Percentiles rank a stretch among this genome's conserved stretches.
Conservation (phyloP, 2,888 invertebrate species). For the Ptychoptera albimana region DNA sequence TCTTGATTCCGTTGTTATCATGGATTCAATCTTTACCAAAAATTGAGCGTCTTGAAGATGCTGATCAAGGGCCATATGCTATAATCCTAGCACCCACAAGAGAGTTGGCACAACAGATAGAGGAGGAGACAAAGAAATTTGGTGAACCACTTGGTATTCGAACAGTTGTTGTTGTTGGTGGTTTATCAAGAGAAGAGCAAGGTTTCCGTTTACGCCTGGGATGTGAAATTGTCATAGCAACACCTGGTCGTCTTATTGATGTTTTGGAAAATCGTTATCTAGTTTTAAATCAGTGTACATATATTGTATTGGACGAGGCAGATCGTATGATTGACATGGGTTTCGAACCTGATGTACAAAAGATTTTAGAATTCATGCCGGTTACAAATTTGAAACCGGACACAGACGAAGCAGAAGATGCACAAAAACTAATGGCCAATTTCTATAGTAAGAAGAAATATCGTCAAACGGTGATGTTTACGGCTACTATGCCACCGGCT, state of each 20-base stretch:
- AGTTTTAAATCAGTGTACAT: slow-evolving; percentile 93
- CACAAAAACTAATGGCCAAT: slow-evolving; percentile 74
- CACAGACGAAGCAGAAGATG: slow-evolving; percentile 95
- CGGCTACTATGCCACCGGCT: slow-evolving; percentile 98
- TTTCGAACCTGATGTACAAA: slow-evolving; percentile 96
- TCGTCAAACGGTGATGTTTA: slow-evolving; percentile 99
- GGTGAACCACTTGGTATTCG: slow-evolving; percentile 83
- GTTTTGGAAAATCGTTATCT: slow-evolving; percentile 96
- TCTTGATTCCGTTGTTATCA: slow-evolving; percentile 87
- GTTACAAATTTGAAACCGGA: slow-evolving; percentile 97
- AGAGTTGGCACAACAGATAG: slow-evolving; percentile 97
- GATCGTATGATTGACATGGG: slow-evolving; percentile 99
- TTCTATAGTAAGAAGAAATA: slow-evolving; percentile 94
- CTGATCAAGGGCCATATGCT: slow-evolving; percentile 94
- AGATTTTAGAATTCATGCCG: slow-evolving; percentile 95
- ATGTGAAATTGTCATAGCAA: slow-evolving; percentile 99
- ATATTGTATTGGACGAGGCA: slow-evolving; percentile 91
- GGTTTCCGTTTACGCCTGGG: slow-evolving; percentile 91
- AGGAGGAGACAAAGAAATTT: slow-evolving; percentile 97
- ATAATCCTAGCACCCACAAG: slow-evolving; percentile 99
- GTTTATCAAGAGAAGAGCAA: slow-evolving; percentile 94
- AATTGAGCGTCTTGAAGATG: slow-evolving; percentile 78
- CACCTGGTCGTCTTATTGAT: slow-evolving; percentile 97
- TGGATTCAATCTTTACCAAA: slow-evolving; percentile 99
- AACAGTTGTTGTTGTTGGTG: slow-evolving; percentile 96